Evolutionary conservation across 1,140 invertebrate genomes (phyloP), one percentile per base, ranked within the genome.

Genomic region (Popillia japonica): DNA sequence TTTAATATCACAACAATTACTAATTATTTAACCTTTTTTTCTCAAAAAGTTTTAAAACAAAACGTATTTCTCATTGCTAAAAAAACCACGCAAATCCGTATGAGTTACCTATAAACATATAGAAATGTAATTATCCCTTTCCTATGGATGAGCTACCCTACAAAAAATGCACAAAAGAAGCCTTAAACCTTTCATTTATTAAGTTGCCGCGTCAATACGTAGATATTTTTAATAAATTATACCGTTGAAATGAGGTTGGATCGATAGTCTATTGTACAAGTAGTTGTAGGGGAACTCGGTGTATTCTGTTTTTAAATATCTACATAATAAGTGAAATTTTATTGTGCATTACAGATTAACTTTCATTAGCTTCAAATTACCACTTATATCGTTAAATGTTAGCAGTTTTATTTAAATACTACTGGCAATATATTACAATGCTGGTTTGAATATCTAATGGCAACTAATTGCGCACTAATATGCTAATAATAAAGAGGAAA

Each of bases 401-500:
- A 55, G 48, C 48, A 55, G 14, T 7, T 55, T 1, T 55, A 55
- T 55, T 55, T 6, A 55, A 48, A 55, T 7, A 2, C n/a, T 1
- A 55, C 14, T 55, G 14, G 48, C 17, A 55, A 6, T 2, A 6
- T n/a, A 55, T 55, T 55, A 55, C 0, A 14, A 17, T 55, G 48
- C 14, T 17, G 17, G 6, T 55, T 55, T 6, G 17, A 55, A 55
- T 17, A 55, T 17, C 17, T 55, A 55, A 55, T 17, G 17, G 6
- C 48, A 55, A n/a, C 48, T 55, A 55, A 55, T 17, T 17, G 48
- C 48, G 14, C 17, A 55, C 14, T 55, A 17, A 55, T 55, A 55
- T 55, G 48, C 48, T 55, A 55, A 55, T 55, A 55, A 55, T 55
- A n/a, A n/a, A n/a, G 27, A 34, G 48, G 11, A 55, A n/a, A n/a